phyloP scores from a whole-genome alignment of 2,888 invertebrate species.

The Tipula confusa region DNA sequence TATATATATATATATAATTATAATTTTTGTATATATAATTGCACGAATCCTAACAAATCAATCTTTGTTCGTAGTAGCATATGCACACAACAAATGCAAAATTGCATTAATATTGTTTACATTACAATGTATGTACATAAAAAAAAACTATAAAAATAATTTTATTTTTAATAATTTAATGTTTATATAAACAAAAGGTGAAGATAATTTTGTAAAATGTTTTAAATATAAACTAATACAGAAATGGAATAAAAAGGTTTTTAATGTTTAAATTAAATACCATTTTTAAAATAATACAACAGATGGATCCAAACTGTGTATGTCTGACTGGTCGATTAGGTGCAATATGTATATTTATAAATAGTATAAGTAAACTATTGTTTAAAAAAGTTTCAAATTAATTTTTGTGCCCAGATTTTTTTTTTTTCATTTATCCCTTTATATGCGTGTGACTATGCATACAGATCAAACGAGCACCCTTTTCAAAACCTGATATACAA shows the following conservation, averaged over 20 bases:
- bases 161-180: slow-evolving; percentile 3
- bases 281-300: background rate
- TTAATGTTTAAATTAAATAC: background rate
- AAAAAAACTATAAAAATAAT: background rate
- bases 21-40: too few relatives aligned
- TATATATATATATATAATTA: too few relatives aligned
- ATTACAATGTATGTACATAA: background rate
- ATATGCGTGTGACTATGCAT: too few relatives aligned
- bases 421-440: background rate
- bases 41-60: too few relatives aligned
- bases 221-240: slow-evolving; percentile 12
- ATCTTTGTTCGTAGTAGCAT: too few relatives aligned
- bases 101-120: slow-evolving; percentile 20
- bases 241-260: background rate
- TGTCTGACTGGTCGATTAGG: background rate
- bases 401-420: background rate
- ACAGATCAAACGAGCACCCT: background rate
- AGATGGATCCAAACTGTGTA: background rate
- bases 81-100: background rate
- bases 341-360: background rate
- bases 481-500: background rate
- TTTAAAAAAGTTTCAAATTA: background rate
- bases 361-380: background rate
- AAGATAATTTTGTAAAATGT: background rate
- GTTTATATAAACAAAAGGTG: slow-evolving; percentile 20